Evolutionary conservation across 2,113 vertebrate species (phyloP), one percentile per base, ranked within the genome.

Genomic region (Onychorhynchus coronatus): DNA sequence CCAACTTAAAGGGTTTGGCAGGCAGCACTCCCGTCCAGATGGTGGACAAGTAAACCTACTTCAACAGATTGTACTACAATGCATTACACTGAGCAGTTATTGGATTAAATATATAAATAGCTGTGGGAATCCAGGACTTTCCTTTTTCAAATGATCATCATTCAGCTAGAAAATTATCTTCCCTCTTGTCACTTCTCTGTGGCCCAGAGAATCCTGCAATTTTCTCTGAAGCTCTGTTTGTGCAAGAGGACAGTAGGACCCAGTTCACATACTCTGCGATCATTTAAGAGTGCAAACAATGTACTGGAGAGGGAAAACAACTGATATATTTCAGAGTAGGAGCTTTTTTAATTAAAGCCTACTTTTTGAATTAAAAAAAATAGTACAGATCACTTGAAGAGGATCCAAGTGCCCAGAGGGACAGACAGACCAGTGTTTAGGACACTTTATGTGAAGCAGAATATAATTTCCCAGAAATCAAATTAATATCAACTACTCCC

Each of bases 41-140:
- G 94, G 96, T 42, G 24, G 74, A 91, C 82, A 84, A 95, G 93
- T 62, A 88, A 97, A 77, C 53, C 88, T 91, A 71, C 72, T 92
- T 86, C 53, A 95, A 86, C 85, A 94, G 94, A 95, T 58, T 93
- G 75, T 47, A 93, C 77, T 86, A 75, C 82, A 70, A 46, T 50
- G 83, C 91, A 95, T 82, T 91, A 82, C 65, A 78, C 65, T 56
- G 67, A 93, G 86, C 49, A 89, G 61, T 91, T 94, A 97, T 78
- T 84, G 76, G 82, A 95, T 97, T 95, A 95, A 90, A 79, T 0
- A 4, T 63, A 95, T 76, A 93, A 94, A 91, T 65, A 96, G 85
- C 78, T 90, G 66, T 94, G 92, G 71, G 82, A 93, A 94, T 27
- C 58, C 23, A 23, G 31, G 77, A 93, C 85, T 67, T 82, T 50